These are phyloP conservation scores for Aplocera efformata DNA, from an alignment of 2,888 invertebrate genomes.

Conservation along the genomic window DNA sequence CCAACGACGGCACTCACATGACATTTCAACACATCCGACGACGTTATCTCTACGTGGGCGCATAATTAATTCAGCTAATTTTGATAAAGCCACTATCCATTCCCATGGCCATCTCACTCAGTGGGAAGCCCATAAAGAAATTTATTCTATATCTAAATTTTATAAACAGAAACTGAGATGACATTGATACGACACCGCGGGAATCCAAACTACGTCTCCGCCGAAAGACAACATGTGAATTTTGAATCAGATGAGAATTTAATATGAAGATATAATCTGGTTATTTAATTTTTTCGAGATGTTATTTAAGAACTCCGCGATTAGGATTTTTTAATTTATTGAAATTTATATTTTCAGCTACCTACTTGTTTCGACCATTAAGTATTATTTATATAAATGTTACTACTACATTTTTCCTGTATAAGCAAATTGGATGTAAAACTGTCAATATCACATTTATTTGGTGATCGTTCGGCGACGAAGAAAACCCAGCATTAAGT, in stretches of 20 bases:
- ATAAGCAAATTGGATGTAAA: no score
- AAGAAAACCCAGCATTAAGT: no score
- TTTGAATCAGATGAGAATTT: slow-evolving; percentile 18
- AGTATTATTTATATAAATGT: no score
- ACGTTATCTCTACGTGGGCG: slow-evolving; percentile 22
- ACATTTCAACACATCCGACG: slow-evolving; percentile 14
- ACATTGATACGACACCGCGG: slow-evolving; percentile 43
- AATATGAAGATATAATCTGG: slow-evolving; percentile 25
- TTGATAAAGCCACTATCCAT: slow-evolving; percentile 32
- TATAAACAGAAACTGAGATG: slow-evolving; percentile 40
- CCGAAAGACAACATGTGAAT: slow-evolving; percentile 8
- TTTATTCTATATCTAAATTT: slow-evolving; percentile 39
- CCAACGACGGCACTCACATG: background rate
- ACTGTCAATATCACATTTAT: no score
- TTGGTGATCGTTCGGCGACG: no score
- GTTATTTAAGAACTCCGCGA: slow-evolving; percentile 9
- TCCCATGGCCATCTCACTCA: slow-evolving; percentile 30
- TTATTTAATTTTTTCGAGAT: slow-evolving; percentile 13
- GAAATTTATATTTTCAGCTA: slow-evolving; percentile 2
- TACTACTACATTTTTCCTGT: no score
- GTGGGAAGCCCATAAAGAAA: slow-evolving; percentile 30
- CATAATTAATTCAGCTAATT: slow-evolving; percentile 31
- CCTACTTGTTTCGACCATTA: background rate
- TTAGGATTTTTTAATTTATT: slow-evolving; percentile 5
- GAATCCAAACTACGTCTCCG: slow-evolving; percentile 26